A percentile compares a stretch with the other conserved stretches of the same genome.
phyloP scores from a whole-genome alignment of 2,797 vertebrate species.

The Pangasius mekongensis region DNA sequence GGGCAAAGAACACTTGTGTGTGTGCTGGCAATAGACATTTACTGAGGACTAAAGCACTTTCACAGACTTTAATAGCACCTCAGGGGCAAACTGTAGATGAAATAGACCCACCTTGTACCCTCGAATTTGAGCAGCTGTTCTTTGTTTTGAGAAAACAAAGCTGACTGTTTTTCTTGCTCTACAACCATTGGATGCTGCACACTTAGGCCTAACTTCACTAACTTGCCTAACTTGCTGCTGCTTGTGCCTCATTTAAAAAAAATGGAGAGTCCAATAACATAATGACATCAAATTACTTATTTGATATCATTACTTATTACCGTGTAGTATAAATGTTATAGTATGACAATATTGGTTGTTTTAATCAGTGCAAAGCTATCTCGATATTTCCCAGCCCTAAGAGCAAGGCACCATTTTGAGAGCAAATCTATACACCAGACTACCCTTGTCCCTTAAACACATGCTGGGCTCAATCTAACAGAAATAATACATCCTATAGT shows the following conservation, averaged over 20 bases:
- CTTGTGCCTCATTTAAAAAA: background rate
- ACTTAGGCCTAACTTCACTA: background rate
- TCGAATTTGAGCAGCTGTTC: background rate
- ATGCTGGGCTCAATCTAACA: background rate
- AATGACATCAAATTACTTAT: background rate
- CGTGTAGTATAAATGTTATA: background rate
- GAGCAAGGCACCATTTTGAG: background rate
- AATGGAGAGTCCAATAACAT: background rate
- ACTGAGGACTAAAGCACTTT: background rate
- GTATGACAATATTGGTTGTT: background rate
- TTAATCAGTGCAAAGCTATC: background rate
- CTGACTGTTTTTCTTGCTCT: background rate
- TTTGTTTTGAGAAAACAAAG: background rate
- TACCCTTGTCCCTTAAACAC: background rate
- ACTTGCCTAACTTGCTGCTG: background rate
- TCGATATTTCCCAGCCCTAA: background rate
- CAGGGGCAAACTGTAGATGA: background rate
- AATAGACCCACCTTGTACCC: background rate
- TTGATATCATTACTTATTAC: background rate
- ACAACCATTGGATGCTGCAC: background rate
- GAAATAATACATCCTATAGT: background rate
- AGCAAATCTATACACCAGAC: background rate
- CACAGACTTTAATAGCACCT: conserved; percentile 21
- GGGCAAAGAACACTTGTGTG: background rate
- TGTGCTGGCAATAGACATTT: background rate